These are phyloP conservation scores for Cepaea hortensis DNA, from an alignment of 2,888 invertebrate genomes.

Conservation along the genomic window DNA sequence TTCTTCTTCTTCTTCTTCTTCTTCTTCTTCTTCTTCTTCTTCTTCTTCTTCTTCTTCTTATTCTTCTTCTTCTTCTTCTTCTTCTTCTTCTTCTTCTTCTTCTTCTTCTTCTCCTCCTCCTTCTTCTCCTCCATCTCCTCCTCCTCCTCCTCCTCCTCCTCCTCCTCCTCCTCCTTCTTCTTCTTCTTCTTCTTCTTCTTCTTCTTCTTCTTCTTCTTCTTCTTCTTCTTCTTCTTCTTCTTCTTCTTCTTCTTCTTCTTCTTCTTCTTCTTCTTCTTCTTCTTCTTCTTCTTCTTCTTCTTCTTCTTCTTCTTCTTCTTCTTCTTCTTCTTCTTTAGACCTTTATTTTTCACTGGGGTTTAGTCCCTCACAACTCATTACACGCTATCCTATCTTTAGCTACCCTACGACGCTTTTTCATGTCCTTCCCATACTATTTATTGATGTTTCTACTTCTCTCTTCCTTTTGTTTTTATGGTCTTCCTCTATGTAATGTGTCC, in stretches of 20 bases:
- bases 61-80: not conserved
- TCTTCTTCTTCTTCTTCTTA: not conserved
- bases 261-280: not conserved
- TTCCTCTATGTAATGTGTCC: too few relatives aligned
- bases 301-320: not conserved
- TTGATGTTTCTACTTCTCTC: too few relatives aligned
- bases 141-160: not conserved
- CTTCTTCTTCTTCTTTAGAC: not conserved
- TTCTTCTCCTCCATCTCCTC: not conserved
- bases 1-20: not conserved
- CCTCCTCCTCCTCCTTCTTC: not conserved
- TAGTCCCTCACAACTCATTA: not conserved
- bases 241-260: not conserved
- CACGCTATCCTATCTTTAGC: too few relatives aligned
- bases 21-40: not conserved
- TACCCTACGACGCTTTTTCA: not conserved
- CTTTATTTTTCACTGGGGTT: not conserved
- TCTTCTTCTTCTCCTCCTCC: not conserved
- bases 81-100: not conserved
- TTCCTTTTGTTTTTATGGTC: too few relatives aligned
- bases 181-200: not conserved
- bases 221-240: not conserved
- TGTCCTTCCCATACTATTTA: not conserved
- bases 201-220: constrained; percentile 3
- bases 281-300: not conserved